phyloP scores from a whole-genome alignment of 37 sponge, comb jelly and placozoan genomes.

The Lycopodina hypogea region DNA sequence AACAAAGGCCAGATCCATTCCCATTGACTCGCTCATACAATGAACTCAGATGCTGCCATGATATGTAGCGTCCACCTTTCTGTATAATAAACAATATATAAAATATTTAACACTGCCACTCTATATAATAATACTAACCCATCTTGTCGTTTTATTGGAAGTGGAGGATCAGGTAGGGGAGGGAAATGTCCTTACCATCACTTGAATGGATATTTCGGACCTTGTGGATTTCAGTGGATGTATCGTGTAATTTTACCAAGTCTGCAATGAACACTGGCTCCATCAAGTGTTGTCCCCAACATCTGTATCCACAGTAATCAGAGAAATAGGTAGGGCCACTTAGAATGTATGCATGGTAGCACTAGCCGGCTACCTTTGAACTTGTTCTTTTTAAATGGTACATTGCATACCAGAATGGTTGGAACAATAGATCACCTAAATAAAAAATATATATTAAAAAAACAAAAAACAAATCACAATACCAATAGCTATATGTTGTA shows the following conservation, averaged over 20 bases:
- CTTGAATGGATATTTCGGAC: background rate
- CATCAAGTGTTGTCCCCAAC: constrained; percentile 16
- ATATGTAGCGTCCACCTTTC: background rate
- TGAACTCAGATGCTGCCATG: background rate
- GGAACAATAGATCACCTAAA: too few species aligned
- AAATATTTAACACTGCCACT: background rate
- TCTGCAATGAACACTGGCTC: background rate
- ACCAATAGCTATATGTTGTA: too few species aligned
- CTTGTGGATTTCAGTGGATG: background rate
- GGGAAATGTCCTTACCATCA: background rate
- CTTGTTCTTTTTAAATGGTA: constrained; percentile 10
- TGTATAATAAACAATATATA: background rate
- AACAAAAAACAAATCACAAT: too few species aligned
- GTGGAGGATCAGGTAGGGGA: too few species aligned
- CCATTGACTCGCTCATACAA: background rate
- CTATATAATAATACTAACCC: background rate
- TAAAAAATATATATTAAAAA: too few species aligned
- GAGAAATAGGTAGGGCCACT: background rate
- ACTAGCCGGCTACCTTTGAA: background rate
- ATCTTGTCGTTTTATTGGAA: too few species aligned
- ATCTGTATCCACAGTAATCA: background rate
- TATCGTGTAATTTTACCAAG: constrained; percentile 10
- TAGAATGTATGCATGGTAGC: background rate
- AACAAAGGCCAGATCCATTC: background rate
- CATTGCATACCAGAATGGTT: too few species aligned